Base-by-base conservation (phyloP, 2,797 vertebrate genomes). In the Mycteria americana region DNA sequence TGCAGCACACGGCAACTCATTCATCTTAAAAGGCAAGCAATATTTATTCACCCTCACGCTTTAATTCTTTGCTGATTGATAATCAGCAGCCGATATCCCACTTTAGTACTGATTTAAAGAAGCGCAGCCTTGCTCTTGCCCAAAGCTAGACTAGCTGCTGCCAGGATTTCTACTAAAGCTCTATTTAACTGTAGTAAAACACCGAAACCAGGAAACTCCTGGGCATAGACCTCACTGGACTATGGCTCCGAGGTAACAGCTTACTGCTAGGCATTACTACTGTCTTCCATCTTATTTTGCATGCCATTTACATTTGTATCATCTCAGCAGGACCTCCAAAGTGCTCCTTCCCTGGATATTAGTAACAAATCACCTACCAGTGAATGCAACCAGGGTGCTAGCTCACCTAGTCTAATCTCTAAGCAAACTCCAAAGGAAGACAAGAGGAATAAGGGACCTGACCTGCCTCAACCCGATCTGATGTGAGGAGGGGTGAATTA, bases 401-500 rank as follows among this genome's bases (percentile, higher is more conserved):
- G 13, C 53, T 91, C 65, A 70, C 30, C 68, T 68, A 6, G 4
- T 13, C 13, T 54, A 35, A 50, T 13, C n/a, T 68, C 59, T 7
- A 41, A 82, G n/a, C 23, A 37, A 33, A 7, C n/a, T 30, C 67
- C 62, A 80, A 62, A 77, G 43, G 11, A 80, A 75, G 7, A 63
- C 6, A 45, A 6, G 17, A 62, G 15, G 4, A 75, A 64, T 25
- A 62, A 62, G 15, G 11, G n/a, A 68, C 4, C 0, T 18, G 6
- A 48, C 13, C 24, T 50, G 11, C 24, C 54, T 77, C 68, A 60
- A 18, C 24, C 25, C 13, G 2, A 60, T 21, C 64, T 3, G 7
- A 0, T 1, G 2, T 3, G 1, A 45, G 37, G 15, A 46, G 23
- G 4, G 12, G 30, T 69, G 48, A 84, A 5, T 60, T 22, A 39